Evolutionary conservation across 2,888 invertebrate species (phyloP).

Genomic region (Leucophora obtusa): DNA sequence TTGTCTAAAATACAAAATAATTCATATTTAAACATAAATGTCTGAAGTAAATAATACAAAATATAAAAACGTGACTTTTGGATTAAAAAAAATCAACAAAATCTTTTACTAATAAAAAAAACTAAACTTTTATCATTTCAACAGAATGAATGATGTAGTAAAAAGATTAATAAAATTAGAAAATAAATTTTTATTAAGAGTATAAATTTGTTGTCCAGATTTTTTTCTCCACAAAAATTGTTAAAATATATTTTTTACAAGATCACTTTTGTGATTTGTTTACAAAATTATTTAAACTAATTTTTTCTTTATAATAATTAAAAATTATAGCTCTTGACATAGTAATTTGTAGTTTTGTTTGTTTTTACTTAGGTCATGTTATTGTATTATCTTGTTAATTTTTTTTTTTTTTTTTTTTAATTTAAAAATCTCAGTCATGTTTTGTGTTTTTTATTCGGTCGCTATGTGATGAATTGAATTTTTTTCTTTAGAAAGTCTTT

Average conservation of each 20-base stretch:
- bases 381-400: background rate
- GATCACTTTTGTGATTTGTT: background rate
- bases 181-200: background rate
- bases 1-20: background rate
- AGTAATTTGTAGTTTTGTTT: background rate
- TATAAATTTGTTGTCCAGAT: background rate
- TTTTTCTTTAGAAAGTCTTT: background rate
- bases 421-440: background rate
- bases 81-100: background rate
- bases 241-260: background rate
- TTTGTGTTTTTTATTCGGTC: background rate
- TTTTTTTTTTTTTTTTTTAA: background rate
- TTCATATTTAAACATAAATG: background rate
- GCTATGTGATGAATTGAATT: background rate
- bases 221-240: background rate
- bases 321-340: background rate
- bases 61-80: background rate
- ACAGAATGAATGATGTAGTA: background rate
- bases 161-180: constrained; percentile 5
- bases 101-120: background rate
- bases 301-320: constrained; percentile 1
- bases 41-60: background rate
- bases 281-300: background rate
- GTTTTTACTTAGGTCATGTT: background rate
- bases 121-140: background rate